phyloP scores from a whole-genome alignment of 2,113 vertebrate species.

The Chionis minor region DNA sequence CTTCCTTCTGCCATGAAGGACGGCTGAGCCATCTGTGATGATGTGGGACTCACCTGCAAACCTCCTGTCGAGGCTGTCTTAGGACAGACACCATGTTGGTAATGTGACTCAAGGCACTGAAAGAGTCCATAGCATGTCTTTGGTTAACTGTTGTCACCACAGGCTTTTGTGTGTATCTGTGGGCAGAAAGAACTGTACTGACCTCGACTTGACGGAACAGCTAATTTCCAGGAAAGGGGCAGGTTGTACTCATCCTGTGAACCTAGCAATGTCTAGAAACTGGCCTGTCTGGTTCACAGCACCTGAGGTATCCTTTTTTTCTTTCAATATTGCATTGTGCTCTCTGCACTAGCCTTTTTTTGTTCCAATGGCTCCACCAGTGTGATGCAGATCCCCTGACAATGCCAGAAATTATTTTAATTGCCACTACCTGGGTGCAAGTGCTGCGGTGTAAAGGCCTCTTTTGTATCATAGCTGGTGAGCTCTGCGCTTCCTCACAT shows the following conservation, averaged over 20 bases:
- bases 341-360: neutral
- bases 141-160: neutral
- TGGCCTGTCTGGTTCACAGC: neutral
- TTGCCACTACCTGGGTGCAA: neutral
- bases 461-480: neutral
- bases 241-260: neutral
- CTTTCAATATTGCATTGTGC: neutral
- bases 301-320: neutral
- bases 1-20: neutral
- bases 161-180: neutral
- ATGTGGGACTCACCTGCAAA: neutral
- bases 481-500: neutral
- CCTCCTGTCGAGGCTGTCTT: neutral
- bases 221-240: neutral
- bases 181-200: neutral
- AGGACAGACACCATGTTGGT: neutral
- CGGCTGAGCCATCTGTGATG: neutral
- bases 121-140: neutral
- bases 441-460: fast-evolving
- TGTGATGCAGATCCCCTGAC: neutral
- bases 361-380: neutral
- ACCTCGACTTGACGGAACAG: neutral
- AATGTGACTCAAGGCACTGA: neutral
- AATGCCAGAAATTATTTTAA: neutral
- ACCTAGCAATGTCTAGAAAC: neutral